A percentile compares a stretch with the other conserved stretches of the same genome.
These are phyloP conservation scores for Macheiramphus alcinus DNA, from an alignment of 2,113 vertebrate genomes.

Conservation along the genomic window DNA sequence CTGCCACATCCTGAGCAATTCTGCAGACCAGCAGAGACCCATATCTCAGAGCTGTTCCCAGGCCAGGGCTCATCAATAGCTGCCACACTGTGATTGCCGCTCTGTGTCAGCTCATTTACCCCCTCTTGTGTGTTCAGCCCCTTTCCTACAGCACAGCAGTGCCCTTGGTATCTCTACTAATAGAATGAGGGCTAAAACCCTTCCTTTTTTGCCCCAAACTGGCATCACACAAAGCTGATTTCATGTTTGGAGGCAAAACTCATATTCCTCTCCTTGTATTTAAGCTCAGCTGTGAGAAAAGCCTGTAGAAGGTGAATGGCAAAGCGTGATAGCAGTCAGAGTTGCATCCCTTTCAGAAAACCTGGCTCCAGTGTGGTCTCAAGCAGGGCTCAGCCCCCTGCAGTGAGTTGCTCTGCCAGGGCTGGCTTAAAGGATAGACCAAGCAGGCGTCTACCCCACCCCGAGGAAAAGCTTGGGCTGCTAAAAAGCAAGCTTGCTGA, in stretches of 20 bases:
- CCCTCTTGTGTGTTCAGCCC: background rate
- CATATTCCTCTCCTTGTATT: background rate
- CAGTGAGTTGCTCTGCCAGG: conserved; percentile 17
- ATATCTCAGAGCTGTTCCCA: background rate
- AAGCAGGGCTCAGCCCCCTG: background rate
- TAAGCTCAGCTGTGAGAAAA: background rate
- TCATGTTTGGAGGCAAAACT: background rate
- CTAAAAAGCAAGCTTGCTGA: conserved; percentile 31
- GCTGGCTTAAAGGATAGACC: conserved; percentile 47
- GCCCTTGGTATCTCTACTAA: background rate
- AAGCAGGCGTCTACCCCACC: conserved; percentile 27
- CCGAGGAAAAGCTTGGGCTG: conserved; percentile 22
- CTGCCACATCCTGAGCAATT: background rate
- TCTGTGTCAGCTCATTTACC: background rate
- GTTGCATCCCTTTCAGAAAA: background rate
- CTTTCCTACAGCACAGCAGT: background rate
- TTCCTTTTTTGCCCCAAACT: background rate
- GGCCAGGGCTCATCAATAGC: background rate
- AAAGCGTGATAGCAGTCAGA: background rate
- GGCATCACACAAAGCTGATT: background rate
- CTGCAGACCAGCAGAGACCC: background rate
- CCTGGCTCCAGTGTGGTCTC: conserved; percentile 10
- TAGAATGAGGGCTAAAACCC: background rate
- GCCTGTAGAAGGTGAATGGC: background rate
- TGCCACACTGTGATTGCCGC: background rate